These are phyloP conservation scores for Polypterus senegalus DNA, from an alignment of 2,113 vertebrate genomes.

Conservation along the genomic window DNA sequence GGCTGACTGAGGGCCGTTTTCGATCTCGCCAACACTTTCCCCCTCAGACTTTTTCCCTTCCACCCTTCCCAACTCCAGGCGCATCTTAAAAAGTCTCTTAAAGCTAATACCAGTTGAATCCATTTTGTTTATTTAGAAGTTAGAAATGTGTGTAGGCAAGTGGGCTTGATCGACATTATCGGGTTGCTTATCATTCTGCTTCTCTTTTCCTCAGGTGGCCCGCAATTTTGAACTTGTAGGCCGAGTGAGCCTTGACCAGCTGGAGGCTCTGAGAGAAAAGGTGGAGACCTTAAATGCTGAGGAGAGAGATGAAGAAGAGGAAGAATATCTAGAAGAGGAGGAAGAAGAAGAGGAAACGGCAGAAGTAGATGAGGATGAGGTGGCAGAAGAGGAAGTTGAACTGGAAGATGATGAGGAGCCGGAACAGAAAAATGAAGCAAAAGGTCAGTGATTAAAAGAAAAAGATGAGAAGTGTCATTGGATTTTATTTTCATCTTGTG, in stretches of 20 bases:
- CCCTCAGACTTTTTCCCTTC: too few relatives aligned
- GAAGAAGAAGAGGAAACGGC: slow-evolving; percentile 29
- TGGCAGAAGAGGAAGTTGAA: background rate
- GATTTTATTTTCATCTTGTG: too few relatives aligned
- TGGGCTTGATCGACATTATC: too few relatives aligned
- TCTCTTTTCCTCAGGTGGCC: slow-evolving; percentile 63
- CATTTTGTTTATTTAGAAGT: too few relatives aligned
- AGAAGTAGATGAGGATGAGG: slow-evolving; percentile 25
- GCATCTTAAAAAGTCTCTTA: too few relatives aligned
- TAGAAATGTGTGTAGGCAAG: too few relatives aligned
- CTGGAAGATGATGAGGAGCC: background rate
- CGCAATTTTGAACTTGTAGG: slow-evolving; percentile 96
- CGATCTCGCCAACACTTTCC: too few relatives aligned
- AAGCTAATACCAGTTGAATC: too few relatives aligned
- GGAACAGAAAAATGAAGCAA: slow-evolving; percentile 17
- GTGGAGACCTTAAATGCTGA: slow-evolving; percentile 63
- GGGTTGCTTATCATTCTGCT: too few relatives aligned
- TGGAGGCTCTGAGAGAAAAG: slow-evolving; percentile 82
- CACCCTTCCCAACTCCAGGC: too few relatives aligned
- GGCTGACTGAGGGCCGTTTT: too few relatives aligned
- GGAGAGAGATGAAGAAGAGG: slow-evolving; percentile 62
- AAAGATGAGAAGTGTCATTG: background rate
- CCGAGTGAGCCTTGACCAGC: slow-evolving; percentile 85
- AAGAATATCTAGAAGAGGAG: slow-evolving; percentile 35
- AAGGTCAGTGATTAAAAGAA: slow-evolving; percentile 26